Evolutionary conservation across 2,888 invertebrate genomes (phyloP), one percentile per base, ranked within the genome.

Genomic region (Leptopterna dolabrata): DNA sequence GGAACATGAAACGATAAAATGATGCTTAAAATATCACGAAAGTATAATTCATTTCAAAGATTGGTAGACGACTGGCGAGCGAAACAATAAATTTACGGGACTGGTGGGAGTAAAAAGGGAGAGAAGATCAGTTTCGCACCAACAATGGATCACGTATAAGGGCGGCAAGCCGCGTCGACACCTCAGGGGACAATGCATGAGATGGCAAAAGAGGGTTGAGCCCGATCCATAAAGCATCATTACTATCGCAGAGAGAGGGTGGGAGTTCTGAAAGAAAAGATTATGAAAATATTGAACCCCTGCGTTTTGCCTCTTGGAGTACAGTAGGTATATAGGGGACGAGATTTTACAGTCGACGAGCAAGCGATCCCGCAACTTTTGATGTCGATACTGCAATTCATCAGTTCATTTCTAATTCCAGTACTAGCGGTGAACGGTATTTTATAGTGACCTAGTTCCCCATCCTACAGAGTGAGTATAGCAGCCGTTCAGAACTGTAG

Each of bases 221-320:
- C 73, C 13, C 41, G 78, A 78, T 78, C 78, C 45, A 78, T 78
- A 45, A 78, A 78, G 78, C 78, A 78, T 78, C 78, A 78, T 78
- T 78, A 78, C 78, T 45, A 78, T 78, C 43, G 71, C 13, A 78
- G 78, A 63, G 63, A 24, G 45, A n/a, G 43, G 78, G 78, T 19
- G 45, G 78, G 78, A 45, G 78, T 14, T 14, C 19, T 43, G 45
- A 45, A 19, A 45, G 45, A 78, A 78, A 45, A 78, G 27, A 27
- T 45, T 45, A 24, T 45, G 41, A 19, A 76, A 76, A 43, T 41
- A 76, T 29, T 27, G 29, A 29, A 27, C n/a, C 36, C 16, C 24
- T 51, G 36, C 2, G 36, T 36, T 36, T 36, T 36, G 16, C 51
- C 51, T n/a, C n/a, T 14, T 51, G 51, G 16, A 51, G n/a, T n/a